Conservation (phyloP, 2,888 invertebrate species). For the Scaptomyza flava region DNA sequence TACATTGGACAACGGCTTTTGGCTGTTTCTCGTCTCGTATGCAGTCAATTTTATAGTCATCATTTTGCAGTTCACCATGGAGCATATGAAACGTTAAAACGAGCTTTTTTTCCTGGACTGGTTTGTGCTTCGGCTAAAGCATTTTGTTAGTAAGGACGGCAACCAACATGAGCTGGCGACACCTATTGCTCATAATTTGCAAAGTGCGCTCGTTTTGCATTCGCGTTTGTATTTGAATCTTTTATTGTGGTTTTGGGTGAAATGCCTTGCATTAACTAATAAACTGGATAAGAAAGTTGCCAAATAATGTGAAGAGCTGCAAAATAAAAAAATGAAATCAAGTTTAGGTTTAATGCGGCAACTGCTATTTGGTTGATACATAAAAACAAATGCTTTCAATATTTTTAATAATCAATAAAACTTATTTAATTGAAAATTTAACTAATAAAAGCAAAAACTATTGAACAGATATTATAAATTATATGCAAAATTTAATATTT, state of each 20-base stretch:
- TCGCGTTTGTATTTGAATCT: constrained; percentile 14
- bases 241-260: constrained; percentile 19
- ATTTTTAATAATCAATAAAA: not conserved
- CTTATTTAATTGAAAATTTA: no score
- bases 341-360: constrained; percentile 14
- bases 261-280: constrained; percentile 11
- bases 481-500: not conserved
- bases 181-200: constrained; percentile 6
- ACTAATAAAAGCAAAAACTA: not conserved
- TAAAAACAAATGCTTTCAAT: constrained; percentile 1
- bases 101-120: not conserved
- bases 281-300: constrained; percentile 78
- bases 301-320: constrained; percentile 37
- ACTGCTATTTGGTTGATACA: not conserved
- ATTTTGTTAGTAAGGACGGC: constrained; percentile 10
- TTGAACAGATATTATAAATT: not conserved
- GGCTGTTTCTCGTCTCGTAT: constrained; percentile 77
- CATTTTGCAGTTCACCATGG: constrained; percentile 73
- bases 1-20: constrained; percentile 72
- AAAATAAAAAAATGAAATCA: constrained; percentile 5
- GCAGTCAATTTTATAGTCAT: constrained; percentile 80
- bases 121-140: constrained; percentile 17
- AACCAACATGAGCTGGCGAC: constrained; percentile 18
- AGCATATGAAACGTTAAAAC: constrained; percentile 40
- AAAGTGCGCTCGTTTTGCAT: not conserved